These are phyloP conservation scores for Pachymerium ferrugineum DNA, from an alignment of 2,888 invertebrate species.

Conservation along the genomic window DNA sequence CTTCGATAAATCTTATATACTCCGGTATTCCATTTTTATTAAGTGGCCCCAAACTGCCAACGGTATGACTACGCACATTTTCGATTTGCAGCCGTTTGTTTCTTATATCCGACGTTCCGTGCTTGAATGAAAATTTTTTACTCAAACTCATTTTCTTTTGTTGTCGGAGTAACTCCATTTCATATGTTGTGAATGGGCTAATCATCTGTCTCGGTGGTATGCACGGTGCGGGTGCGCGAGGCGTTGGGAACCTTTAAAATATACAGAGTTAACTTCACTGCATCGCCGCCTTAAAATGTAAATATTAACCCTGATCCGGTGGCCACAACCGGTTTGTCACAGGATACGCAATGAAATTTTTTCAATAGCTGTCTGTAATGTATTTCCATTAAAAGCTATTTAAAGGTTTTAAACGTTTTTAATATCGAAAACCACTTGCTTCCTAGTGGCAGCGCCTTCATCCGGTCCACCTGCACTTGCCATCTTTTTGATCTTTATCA, in stretches of 20 bases:
- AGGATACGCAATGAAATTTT: conserved; percentile 25
- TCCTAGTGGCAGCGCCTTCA: conserved; percentile 28
- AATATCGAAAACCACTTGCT: background rate
- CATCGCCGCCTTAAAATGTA: too few relatives aligned
- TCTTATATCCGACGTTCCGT: background rate
- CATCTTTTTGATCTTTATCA: conserved; percentile 32
- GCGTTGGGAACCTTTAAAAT: background rate
- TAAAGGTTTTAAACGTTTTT: background rate
- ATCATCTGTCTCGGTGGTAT: background rate
- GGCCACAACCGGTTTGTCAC: conserved; percentile 24
- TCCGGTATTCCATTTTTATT: background rate
- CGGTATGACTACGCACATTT: background rate
- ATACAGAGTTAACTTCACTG: too few relatives aligned
- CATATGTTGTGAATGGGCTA: conserved; percentile 29
- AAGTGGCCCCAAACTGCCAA: background rate
- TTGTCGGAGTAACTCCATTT: conserved; percentile 31
- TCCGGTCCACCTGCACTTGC: conserved; percentile 19
- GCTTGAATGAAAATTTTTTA: conserved; percentile 8
- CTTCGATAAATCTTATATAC: background rate
- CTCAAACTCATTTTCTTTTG: conserved; percentile 1
- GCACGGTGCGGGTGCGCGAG: background rate
- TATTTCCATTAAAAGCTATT: background rate
- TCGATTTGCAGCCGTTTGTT: background rate
- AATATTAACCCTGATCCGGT: conserved; percentile 7
- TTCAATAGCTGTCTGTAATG: conserved; percentile 19